These are phyloP conservation scores for Phaethornis superciliosus DNA, from an alignment of 2,113 vertebrate genomes.

Conservation along the genomic window DNA sequence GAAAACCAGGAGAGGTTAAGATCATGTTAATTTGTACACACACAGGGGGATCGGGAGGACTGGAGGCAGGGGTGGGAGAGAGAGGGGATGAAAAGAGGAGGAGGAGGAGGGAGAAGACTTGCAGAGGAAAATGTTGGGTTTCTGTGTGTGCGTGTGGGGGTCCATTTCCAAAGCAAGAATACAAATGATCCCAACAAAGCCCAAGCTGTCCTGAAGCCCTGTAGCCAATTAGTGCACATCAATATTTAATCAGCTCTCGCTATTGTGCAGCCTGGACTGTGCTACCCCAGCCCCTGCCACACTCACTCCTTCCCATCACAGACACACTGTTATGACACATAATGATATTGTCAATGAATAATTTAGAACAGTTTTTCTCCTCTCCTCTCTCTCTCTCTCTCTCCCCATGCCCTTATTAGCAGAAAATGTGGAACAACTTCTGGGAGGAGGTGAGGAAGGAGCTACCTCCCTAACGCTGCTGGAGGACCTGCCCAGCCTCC, in stretches of 20 bases:
- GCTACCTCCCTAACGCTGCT: background rate
- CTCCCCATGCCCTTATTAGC: slow-evolving; percentile 69
- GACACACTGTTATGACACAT: slow-evolving; percentile 97
- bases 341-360: slow-evolving; percentile 97
- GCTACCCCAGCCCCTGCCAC: slow-evolving; percentile 81
- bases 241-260: slow-evolving; percentile 95
- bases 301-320: slow-evolving; percentile 72
- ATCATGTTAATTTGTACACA: slow-evolving; percentile 86
- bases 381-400: slow-evolving; percentile 57
- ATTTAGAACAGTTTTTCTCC: slow-evolving; percentile 81
- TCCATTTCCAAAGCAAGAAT: slow-evolving; percentile 85
- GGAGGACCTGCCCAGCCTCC: background rate
- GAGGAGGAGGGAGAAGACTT: slow-evolving; percentile 61
- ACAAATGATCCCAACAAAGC: slow-evolving; percentile 90
- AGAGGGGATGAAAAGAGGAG: background rate
- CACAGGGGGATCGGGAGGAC: slow-evolving; percentile 69
- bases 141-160: background rate
- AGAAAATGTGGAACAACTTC: slow-evolving; percentile 69
- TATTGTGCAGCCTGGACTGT: slow-evolving; percentile 79
- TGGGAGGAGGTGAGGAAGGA: slow-evolving; percentile 34
- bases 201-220: slow-evolving; percentile 91
- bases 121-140: slow-evolving; percentile 81
- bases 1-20: slow-evolving; percentile 62
- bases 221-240: slow-evolving; percentile 97
- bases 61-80: slow-evolving; percentile 4